Evolutionary conservation across 2,113 vertebrate genomes (phyloP).

Genomic region (Leptobrachium leishanense): DNA sequence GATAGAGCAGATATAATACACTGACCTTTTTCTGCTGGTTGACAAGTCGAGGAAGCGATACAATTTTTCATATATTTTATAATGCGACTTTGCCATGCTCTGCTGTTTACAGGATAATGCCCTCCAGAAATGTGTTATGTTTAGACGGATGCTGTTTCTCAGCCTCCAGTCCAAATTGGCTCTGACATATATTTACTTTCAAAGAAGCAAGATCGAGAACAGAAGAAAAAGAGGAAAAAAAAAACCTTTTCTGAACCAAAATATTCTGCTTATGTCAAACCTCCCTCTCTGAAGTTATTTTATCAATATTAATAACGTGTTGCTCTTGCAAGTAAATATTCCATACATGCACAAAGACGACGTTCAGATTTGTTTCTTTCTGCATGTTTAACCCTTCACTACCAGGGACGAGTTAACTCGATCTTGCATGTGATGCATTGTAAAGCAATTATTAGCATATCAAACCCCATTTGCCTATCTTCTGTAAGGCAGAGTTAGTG

Average conservation of each 20-base stretch:
- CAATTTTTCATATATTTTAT: neutral
- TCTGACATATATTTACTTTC: conserved; percentile 14
- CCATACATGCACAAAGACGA: no score
- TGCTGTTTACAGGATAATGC: conserved; percentile 7
- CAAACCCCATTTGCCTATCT: no score
- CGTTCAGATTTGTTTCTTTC: no score
- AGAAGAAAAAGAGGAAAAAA: neutral
- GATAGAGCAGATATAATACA: neutral
- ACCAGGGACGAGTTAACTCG: no score
- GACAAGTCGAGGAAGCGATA: neutral
- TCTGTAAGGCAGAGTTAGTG: no score
- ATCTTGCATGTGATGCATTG: no score
- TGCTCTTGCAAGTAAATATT: no score
- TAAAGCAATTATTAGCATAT: no score
- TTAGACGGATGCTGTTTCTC: conserved; percentile 4
- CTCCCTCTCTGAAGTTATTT: neutral
- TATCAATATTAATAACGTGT: neutral
- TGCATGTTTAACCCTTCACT: no score
- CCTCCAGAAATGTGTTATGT: conserved; percentile 8
- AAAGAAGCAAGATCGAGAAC: conserved; percentile 5
- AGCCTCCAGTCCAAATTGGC: neutral
- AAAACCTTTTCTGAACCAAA: no score
- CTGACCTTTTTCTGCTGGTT: neutral
- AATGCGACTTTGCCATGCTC: neutral
- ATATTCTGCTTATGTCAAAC: no score